Base-by-base conservation (phyloP, 1,140 invertebrate genomes). In the Penaeus japonicus region DNA sequence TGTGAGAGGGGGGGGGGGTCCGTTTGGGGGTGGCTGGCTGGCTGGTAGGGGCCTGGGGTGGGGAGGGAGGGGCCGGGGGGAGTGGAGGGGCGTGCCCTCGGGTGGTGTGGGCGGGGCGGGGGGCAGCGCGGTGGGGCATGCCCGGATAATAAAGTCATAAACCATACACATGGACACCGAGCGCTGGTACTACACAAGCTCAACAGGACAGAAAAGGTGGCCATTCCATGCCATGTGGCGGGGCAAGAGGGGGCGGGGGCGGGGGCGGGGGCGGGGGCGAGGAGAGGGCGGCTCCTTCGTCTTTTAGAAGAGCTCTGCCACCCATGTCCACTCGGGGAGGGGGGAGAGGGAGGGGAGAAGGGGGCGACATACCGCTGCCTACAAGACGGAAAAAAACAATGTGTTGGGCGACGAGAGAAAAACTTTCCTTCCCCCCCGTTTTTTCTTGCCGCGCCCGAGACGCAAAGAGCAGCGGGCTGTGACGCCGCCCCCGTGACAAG, bases 111-210 rank as follows among this genome's bases (percentile, higher is more conserved):
- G 30, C n/a, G 62, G 30, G 62, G 62, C n/a, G 62, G 62, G 27
- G 62, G 62, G 30, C n/a, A 30, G 30, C n/a, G 30, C 30, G 62
- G 30, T 70, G 62, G 30, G 30, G 62, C n/a, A 70, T 24, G 62
- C n/a, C n/a, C 62, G 30, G 62, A 70, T n/a, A 70, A 30, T 0
- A 30, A 70, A 70, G 30, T 30, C 62, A 30, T 70, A 88, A 89
- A 89, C 87, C 87, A 84, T 89, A 89, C 87, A 89, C 87, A 89
- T 82, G 84, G 87, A 89, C 87, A 89, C 87, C 65, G 59, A 79
- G 73, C 81, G 78, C 54, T 55, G 87, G 81, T 39, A 83, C 87
- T 87, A 84, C 87, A 89, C 39, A 89, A 84, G 82, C 87, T 27
- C 81, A 89, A 89, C 87, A 89, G 87, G 84, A 84, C 87, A 89